Evolutionary conservation across 2,888 invertebrate species (phyloP).

Genomic region (Thumatha senex): DNA sequence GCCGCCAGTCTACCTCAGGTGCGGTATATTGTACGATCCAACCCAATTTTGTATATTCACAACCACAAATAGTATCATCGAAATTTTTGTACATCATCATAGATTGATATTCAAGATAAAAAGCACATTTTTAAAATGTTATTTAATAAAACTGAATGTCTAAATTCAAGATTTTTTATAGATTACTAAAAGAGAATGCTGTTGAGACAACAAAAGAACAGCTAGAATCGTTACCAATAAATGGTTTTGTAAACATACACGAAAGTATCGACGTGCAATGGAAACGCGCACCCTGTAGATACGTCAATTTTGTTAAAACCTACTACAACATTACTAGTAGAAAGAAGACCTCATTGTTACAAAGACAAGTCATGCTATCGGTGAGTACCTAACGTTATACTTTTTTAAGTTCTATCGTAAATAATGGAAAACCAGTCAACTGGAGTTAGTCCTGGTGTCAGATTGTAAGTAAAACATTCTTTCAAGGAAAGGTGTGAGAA

Average conservation of each 20-base stretch:
- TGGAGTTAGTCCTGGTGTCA: too few species aligned
- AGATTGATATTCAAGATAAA: too few species aligned
- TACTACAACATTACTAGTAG: conserved; percentile 82
- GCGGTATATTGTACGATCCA: too few species aligned
- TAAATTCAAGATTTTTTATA: conserved; percentile 29
- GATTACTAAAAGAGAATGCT: conserved; percentile 64
- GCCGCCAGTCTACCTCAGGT: too few species aligned
- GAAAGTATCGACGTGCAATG: conserved; percentile 54
- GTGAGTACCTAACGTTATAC: conserved; percentile 57
- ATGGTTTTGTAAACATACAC: conserved; percentile 65
- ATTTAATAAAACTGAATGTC: too few species aligned
- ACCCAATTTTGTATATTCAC: not conserved
- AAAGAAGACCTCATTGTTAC: conserved; percentile 84
- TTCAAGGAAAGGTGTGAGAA: too few species aligned
- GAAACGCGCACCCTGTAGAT: conserved; percentile 80
- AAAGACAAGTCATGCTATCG: conserved; percentile 86
- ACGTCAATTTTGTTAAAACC: conserved; percentile 78
- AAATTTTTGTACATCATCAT: too few species aligned
- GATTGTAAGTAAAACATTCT: too few species aligned
- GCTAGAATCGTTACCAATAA: conserved; percentile 54
- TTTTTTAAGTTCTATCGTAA: not conserved
- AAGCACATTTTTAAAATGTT: too few species aligned
- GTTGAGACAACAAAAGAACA: conserved; percentile 57
- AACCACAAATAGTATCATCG: too few species aligned
- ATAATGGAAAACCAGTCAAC: not conserved